These are phyloP conservation scores for Euplexia lucipara DNA, from an alignment of 2,888 invertebrate genomes.

Conservation along the genomic window DNA sequence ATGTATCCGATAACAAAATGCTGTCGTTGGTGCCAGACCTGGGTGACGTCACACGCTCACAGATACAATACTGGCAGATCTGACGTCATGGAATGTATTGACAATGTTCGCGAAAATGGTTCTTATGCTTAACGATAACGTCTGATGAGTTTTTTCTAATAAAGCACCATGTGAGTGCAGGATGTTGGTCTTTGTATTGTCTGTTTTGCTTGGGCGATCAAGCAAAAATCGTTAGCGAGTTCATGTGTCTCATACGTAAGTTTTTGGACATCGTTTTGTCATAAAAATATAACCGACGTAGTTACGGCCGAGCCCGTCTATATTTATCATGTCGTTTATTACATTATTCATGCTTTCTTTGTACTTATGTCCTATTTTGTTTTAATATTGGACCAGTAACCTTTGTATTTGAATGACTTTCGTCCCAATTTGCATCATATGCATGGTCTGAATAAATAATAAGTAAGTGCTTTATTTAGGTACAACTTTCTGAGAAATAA, in stretches of 20 bases:
- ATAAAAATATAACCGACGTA: slow-evolving; percentile 7
- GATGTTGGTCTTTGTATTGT: slow-evolving; percentile 67
- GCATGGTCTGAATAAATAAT: background rate
- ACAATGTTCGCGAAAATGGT: slow-evolving; percentile 42
- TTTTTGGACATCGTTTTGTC: slow-evolving; percentile 47
- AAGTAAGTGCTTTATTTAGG: background rate
- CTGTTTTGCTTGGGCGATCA: slow-evolving; percentile 76
- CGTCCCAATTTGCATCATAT: slow-evolving; percentile 4
- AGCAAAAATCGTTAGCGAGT: slow-evolving; percentile 66
- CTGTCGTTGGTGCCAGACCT: slow-evolving; percentile 63
- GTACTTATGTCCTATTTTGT: background rate
- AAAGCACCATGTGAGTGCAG: slow-evolving; percentile 65
- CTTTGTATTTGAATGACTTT: slow-evolving; percentile 17
- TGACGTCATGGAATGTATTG: slow-evolving; percentile 62
- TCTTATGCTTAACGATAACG: slow-evolving; percentile 36
- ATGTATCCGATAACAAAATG: slow-evolving; percentile 75
- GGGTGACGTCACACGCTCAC: slow-evolving; percentile 65
- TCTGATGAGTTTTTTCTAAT: slow-evolving; percentile 64
- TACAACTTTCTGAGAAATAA: slow-evolving; percentile 22
- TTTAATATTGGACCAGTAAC: slow-evolving; percentile 3
- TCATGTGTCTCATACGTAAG: slow-evolving; percentile 45
- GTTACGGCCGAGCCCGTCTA: background rate
- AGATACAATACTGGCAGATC: slow-evolving; percentile 64
- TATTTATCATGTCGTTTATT: slow-evolving; percentile 3
- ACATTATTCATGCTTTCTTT: slow-evolving; percentile 6